Conservation (phyloP, 2,113 vertebrate genomes). For the Pseudopipra pipra region DNA sequence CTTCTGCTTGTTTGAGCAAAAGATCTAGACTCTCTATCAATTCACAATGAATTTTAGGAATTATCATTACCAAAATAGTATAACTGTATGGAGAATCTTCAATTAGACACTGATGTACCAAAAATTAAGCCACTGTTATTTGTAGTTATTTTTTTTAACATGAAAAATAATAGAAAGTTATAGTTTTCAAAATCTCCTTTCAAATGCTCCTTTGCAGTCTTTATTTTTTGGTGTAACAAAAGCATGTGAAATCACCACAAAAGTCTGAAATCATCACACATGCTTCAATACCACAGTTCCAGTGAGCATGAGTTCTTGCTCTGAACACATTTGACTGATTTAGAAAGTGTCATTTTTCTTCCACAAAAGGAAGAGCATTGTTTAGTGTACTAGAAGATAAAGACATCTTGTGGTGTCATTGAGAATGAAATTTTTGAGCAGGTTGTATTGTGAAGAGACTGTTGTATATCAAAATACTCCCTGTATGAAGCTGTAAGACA, state of each 20-base stretch:
- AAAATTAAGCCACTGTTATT: neutral
- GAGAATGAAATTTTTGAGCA: slow-evolving; percentile 45
- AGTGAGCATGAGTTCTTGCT: neutral
- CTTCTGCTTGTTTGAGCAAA: neutral
- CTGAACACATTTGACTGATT: neutral
- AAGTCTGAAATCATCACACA: neutral
- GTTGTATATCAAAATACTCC: slow-evolving; percentile 24
- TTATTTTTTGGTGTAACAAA: neutral
- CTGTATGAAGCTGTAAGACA: neutral
- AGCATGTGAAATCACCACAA: neutral
- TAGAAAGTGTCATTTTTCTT: neutral
- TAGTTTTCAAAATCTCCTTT: neutral
- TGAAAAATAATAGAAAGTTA: neutral
- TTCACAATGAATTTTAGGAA: neutral
- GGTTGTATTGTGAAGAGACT: slow-evolving; percentile 15
- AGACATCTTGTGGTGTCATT: slow-evolving; percentile 3
- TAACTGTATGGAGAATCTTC: neutral
- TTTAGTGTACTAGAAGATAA: slow-evolving; percentile 1
- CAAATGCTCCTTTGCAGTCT: neutral
- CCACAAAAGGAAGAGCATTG: neutral
- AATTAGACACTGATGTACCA: neutral
- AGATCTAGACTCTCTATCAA: neutral
- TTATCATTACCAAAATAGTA: neutral
- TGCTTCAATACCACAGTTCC: neutral
- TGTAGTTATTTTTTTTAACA: neutral